A percentile compares a stretch with the other conserved stretches of the same genome.
phyloP scores from a whole-genome alignment of 2,113 vertebrate species.

The Dasyurus viverrinus region DNA sequence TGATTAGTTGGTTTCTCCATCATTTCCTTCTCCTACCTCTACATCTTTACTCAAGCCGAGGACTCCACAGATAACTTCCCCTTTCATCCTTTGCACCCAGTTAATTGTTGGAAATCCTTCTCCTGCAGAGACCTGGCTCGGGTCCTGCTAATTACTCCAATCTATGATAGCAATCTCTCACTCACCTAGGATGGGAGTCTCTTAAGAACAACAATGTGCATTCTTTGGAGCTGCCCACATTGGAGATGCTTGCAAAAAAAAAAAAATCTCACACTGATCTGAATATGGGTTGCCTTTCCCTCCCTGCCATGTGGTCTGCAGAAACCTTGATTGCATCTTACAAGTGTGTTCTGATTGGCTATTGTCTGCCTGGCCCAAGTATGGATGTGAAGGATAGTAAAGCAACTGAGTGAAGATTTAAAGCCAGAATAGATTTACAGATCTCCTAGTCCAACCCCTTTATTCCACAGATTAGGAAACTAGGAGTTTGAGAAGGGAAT shows the following conservation, averaged over 20 bases:
- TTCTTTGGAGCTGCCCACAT: neutral
- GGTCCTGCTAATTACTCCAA: neutral
- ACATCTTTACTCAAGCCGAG: neutral
- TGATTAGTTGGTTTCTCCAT: neutral
- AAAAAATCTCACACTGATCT: neutral
- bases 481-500: neutral
- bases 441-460: neutral
- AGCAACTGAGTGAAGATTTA: neutral
- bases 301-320: neutral
- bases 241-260: neutral
- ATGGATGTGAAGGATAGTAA: neutral
- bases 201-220: neutral
- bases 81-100: neutral
- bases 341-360: neutral
- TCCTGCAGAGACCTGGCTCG: neutral
- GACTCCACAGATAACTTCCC: neutral
- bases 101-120: neutral
- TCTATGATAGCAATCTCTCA: neutral
- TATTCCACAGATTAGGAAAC: neutral
- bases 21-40: neutral
- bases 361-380: neutral
- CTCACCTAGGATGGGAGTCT: neutral
- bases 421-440: neutral
- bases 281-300: neutral
- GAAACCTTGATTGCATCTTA: neutral